phyloP scores from a whole-genome alignment of 2,888 invertebrate species.

The Drosophila prostipennis region DNA sequence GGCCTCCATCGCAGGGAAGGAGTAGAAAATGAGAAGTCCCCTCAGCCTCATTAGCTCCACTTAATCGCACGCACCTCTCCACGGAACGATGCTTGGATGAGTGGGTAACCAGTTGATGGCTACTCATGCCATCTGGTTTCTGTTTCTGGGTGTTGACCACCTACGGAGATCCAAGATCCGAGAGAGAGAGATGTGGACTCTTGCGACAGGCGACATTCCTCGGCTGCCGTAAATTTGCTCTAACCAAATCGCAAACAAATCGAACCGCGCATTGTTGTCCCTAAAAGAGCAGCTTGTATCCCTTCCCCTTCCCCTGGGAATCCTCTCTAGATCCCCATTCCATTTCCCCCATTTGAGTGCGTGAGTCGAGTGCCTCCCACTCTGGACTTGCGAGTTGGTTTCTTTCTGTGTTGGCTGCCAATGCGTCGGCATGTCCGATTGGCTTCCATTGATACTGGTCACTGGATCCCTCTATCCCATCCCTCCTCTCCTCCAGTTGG shows the following conservation, averaged over 20 bases:
- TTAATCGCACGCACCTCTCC: slow-evolving; percentile 52
- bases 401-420: slow-evolving; percentile 61
- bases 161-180: slow-evolving; percentile 36
- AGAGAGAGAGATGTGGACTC: slow-evolving; percentile 20
- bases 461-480: not conserved
- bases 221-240: slow-evolving; percentile 66
- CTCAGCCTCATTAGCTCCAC: slow-evolving; percentile 28
- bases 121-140: slow-evolving; percentile 7
- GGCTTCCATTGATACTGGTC: slow-evolving; percentile 67
- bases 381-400: slow-evolving; percentile 38
- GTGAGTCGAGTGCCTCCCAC: slow-evolving; percentile 58
- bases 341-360: slow-evolving; percentile 40
- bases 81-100: not conserved
- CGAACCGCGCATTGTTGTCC: slow-evolving; percentile 58
- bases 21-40: not conserved
- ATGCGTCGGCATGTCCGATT: slow-evolving; percentile 76
- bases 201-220: slow-evolving; percentile 41
- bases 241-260: slow-evolving; percentile 74
- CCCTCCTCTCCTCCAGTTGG: slow-evolving; percentile 29
- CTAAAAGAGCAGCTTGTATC: slow-evolving; percentile 45
- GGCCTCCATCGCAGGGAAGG: slow-evolving; percentile 11
- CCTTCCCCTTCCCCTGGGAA: not conserved
- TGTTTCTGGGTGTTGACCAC: slow-evolving; percentile 57
- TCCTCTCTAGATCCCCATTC: not conserved
- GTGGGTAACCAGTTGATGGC: slow-evolving; percentile 6